Conservation (phyloP, 2,888 invertebrate genomes). For the Reticulitermes lucifugus region DNA sequence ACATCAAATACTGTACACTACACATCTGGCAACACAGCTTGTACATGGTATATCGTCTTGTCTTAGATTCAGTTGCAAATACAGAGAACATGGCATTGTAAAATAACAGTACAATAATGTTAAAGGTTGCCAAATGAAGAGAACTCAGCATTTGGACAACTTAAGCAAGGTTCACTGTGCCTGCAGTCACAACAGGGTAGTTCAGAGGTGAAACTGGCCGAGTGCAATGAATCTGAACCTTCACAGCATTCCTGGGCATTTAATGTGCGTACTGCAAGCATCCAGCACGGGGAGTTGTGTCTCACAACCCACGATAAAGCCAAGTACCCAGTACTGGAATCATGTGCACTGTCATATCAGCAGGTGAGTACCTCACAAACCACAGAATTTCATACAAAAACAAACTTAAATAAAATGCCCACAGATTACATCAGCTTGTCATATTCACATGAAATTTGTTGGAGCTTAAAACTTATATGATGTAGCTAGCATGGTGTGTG, state of each 20-base stretch:
- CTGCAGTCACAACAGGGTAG: constrained; percentile 43
- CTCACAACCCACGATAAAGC: constrained; percentile 34
- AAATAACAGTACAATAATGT: background rate
- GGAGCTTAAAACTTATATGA: too few relatives aligned
- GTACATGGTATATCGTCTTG: too few relatives aligned
- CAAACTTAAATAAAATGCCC: too few relatives aligned
- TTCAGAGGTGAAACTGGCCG: constrained; percentile 36
- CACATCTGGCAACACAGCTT: too few relatives aligned
- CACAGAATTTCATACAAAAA: too few relatives aligned
- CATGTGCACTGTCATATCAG: constrained; percentile 33
- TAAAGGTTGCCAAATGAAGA: constrained; percentile 57
- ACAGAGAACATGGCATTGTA: background rate
- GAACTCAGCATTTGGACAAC: constrained; percentile 59
- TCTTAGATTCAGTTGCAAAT: too few relatives aligned
- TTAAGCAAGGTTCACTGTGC: constrained; percentile 59
- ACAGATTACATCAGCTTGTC: too few relatives aligned
- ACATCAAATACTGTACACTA: too few relatives aligned
- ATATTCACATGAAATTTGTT: too few relatives aligned
- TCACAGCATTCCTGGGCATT: constrained; percentile 49
- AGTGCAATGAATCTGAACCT: constrained; percentile 38
- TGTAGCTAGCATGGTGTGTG: too few relatives aligned
- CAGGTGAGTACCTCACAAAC: constrained; percentile 41
- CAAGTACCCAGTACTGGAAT: constrained; percentile 26
- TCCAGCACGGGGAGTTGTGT: constrained; percentile 43
- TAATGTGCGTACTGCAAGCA: constrained; percentile 39